These are phyloP conservation scores for Mormyrops attenuatus DNA, from an alignment of 2,797 vertebrate species.

Conservation along the genomic window DNA sequence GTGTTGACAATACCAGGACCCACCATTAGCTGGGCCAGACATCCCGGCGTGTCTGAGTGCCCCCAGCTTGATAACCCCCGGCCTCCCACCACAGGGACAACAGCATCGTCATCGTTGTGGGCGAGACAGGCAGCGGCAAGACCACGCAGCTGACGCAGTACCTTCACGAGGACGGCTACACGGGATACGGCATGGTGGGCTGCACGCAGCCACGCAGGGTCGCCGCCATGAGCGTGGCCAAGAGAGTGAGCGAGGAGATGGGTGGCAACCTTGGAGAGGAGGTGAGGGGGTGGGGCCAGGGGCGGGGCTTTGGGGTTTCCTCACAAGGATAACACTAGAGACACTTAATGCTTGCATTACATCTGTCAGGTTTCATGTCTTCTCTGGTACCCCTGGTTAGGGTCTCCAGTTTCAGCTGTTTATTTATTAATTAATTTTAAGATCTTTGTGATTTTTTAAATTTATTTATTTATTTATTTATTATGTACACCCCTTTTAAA, in stretches of 20 bases:
- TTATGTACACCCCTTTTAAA: not conserved
- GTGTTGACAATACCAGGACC: not conserved
- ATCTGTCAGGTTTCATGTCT: not conserved
- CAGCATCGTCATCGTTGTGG: slow-evolving; percentile 96
- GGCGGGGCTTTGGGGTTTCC: not conserved
- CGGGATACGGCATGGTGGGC: slow-evolving; percentile 94
- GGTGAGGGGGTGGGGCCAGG: slow-evolving; percentile 59
- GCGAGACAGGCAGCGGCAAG: slow-evolving; percentile 95
- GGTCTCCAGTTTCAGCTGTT: not conserved
- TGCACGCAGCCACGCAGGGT: slow-evolving; percentile 95
- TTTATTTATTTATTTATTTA: too few relatives aligned
- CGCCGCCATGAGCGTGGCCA: slow-evolving; percentile 96
- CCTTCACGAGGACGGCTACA: slow-evolving; percentile 95
- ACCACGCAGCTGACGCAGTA: slow-evolving; percentile 98
- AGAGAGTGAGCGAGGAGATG: slow-evolving; percentile 96
- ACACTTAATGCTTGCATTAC: too few relatives aligned
- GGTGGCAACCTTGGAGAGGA: slow-evolving; percentile 86
- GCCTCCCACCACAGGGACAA: slow-evolving; percentile 73
- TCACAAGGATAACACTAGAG: too few relatives aligned
- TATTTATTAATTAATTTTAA: too few relatives aligned
- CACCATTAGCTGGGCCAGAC: not conserved
- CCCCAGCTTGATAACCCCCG: not conserved
- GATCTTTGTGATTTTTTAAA: not conserved
- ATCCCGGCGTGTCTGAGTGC: not conserved
- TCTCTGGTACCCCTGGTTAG: not conserved